These are phyloP conservation scores for Argya squamiceps DNA, from an alignment of 2,797 vertebrate genomes.

Conservation along the genomic window DNA sequence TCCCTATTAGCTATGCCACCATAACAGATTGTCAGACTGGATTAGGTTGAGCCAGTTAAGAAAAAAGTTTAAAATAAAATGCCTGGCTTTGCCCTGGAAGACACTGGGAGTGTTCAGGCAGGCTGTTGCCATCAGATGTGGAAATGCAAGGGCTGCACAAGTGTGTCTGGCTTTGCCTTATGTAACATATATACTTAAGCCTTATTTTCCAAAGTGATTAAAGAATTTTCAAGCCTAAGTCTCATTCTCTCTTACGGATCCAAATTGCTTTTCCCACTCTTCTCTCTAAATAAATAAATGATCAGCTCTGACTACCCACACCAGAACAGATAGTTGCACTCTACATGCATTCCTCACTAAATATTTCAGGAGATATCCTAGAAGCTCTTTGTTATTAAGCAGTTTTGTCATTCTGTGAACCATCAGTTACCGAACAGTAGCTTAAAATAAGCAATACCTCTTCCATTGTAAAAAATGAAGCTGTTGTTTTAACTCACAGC, in stretches of 20 bases:
- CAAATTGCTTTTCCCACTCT: constrained; percentile 40
- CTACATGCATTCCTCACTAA: constrained; percentile 28
- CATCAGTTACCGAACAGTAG: constrained; percentile 14
- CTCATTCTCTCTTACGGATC: constrained; percentile 2
- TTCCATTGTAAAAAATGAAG: neutral
- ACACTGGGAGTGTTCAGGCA: neutral
- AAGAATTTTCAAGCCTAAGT: neutral
- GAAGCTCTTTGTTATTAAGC: constrained; percentile 56
- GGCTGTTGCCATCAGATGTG: neutral
- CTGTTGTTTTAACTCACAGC: constrained; percentile 34
- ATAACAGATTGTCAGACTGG: neutral
- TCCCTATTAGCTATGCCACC: constrained; percentile 24
- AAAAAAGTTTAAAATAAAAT: neutral
- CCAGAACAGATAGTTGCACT: constrained; percentile 23
- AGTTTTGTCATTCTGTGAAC: constrained; percentile 44
- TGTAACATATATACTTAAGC: neutral
- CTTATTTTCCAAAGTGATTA: constrained; percentile 3
- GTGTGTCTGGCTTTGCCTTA: neutral
- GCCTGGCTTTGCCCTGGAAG: neutral
- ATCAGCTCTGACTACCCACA: constrained; percentile 28
- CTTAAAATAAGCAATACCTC: constrained; percentile 29
- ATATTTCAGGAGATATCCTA: constrained; percentile 53
- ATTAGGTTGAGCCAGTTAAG: constrained; percentile 16
- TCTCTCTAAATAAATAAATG: constrained; percentile 56
- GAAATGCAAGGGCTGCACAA: neutral